A percentile compares a stretch with the other conserved stretches of the same genome.
phyloP scores from a whole-genome alignment of 2,888 invertebrate genomes.

The Lasioglossum zephyrum region DNA sequence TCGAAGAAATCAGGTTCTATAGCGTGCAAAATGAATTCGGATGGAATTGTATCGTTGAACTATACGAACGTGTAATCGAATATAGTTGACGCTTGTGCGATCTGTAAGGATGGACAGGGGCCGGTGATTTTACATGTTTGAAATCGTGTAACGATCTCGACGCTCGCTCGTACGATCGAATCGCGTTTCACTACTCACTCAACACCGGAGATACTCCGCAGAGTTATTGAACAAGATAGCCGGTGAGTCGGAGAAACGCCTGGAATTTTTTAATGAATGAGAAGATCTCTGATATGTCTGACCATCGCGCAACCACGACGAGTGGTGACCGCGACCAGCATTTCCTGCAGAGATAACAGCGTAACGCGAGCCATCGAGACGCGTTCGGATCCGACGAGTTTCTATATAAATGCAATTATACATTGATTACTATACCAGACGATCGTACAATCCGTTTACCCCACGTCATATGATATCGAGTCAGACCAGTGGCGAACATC shows the following conservation, averaged over 20 bases:
- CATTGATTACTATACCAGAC: neutral
- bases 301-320: neutral
- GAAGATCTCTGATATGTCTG: conserved; percentile 27
- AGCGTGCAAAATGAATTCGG: neutral
- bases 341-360: conserved; percentile 18
- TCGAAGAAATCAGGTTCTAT: neutral
- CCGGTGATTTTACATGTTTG: neutral
- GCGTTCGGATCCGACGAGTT: neutral
- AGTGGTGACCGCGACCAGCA: neutral
- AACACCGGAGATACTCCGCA: conserved; percentile 4
- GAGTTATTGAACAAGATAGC: conserved; percentile 22
- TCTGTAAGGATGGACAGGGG: neutral
- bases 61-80: neutral
- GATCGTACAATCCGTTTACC: neutral
- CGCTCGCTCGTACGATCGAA: neutral
- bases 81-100: neutral
- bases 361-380: neutral
- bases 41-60: neutral
- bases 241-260: conserved; percentile 19
- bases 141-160: conserved; percentile 3
- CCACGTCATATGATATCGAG: neutral
- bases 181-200: conserved; percentile 9
- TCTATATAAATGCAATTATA: neutral
- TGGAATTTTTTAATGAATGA: conserved; percentile 37
- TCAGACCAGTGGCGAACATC: neutral